Percentiles rank a stretch among this genome's conserved stretches.
phyloP scores from a whole-genome alignment of 1,140 invertebrate genomes.

The Drosophila rufa region DNA sequence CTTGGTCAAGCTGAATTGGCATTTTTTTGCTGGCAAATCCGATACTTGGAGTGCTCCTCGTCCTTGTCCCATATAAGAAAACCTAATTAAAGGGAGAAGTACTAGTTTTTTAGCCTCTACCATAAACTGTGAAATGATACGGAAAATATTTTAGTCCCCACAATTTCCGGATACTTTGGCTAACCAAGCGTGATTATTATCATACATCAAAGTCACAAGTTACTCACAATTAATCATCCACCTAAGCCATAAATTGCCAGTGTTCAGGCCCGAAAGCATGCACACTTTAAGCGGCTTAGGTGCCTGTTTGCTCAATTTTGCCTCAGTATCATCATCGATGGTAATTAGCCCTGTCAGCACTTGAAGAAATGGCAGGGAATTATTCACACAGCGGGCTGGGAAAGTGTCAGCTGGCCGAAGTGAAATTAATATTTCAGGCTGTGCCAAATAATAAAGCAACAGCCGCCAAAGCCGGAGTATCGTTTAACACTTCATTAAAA shows the following conservation, averaged over 20 bases:
- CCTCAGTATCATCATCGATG: slow-evolving; percentile 22
- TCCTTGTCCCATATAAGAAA: background rate
- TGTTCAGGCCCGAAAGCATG: slow-evolving; percentile 1
- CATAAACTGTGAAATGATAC: background rate
- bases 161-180: background rate
- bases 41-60: background rate
- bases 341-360: slow-evolving; percentile 46
- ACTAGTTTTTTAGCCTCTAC: too few relatives aligned
- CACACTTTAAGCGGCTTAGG: slow-evolving; percentile 29
- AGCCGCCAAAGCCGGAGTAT: slow-evolving; percentile 19
- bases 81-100: background rate
- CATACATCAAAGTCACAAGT: slow-evolving; percentile 43
- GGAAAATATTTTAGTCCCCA: background rate
- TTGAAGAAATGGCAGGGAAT: slow-evolving; percentile 34
- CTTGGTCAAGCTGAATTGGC: slow-evolving; percentile 39
- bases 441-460: slow-evolving; percentile 33
- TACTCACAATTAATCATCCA: slow-evolving; percentile 11
- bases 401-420: slow-evolving; percentile 45
- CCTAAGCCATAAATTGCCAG: slow-evolving; percentile 8
- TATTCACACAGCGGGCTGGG: slow-evolving; percentile 36
- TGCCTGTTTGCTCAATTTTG: slow-evolving; percentile 22
- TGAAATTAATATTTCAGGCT: slow-evolving; percentile 54
- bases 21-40: slow-evolving; percentile 18
- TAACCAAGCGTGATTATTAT: slow-evolving; percentile 11
- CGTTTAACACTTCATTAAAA: slow-evolving; percentile 80